Conservation (phyloP, 2,797 vertebrate genomes). For the Poeciliopsis turneri region DNA sequence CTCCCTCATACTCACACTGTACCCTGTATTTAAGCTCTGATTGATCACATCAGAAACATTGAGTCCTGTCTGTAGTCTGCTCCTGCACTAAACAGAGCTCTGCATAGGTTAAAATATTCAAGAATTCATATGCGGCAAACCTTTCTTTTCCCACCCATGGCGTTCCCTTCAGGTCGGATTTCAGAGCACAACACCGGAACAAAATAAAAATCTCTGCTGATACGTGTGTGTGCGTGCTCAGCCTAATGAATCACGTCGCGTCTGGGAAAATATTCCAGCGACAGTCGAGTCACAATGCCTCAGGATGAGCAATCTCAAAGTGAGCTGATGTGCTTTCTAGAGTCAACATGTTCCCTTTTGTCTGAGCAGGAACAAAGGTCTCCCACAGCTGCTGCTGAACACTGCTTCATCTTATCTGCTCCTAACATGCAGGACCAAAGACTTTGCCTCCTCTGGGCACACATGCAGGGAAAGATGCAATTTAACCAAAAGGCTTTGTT, state of each 20-base stretch:
- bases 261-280: conserved; percentile 8
- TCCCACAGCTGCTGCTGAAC: conserved; percentile 16
- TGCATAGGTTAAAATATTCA: neutral
- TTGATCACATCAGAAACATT: neutral
- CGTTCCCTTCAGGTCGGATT: neutral
- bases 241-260: conserved; percentile 16
- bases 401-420: neutral
- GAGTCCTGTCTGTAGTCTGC: neutral
- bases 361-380: conserved; percentile 45
- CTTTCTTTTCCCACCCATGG: neutral
- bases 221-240: conserved; percentile 10
- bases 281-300: conserved; percentile 17
- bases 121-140: neutral
- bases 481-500: conserved; percentile 1
- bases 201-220: conserved; percentile 16
- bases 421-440: neutral
- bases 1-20: neutral
- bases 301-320: conserved; percentile 17
- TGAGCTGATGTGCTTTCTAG: conserved; percentile 18
- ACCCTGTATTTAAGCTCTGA: neutral
- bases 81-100: neutral
- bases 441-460: neutral
- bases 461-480: neutral
- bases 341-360: conserved; percentile 35
- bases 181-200: conserved; percentile 25